Conservation (phyloP, 1,140 invertebrate species). For the Drosophila obscura region DNA sequence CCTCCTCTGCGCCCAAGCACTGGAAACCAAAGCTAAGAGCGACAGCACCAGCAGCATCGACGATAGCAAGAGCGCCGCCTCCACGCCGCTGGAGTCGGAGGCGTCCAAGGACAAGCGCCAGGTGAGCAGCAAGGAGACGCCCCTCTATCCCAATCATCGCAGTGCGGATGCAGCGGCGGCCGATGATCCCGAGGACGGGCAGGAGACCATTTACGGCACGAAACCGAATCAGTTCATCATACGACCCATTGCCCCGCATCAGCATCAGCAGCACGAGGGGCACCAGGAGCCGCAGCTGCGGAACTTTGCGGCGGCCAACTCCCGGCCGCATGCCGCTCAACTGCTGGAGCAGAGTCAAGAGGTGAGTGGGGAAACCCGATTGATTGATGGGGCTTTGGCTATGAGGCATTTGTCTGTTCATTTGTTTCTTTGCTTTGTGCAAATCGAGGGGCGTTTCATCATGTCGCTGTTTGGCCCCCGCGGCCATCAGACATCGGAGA, state of each 20-base stretch:
- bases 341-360: conserved; percentile 79
- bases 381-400: conserved; percentile 29
- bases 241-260: conserved; percentile 74
- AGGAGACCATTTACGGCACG: conserved; percentile 78
- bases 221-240: conserved; percentile 82
- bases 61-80: conserved; percentile 39
- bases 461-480: conserved; percentile 26
- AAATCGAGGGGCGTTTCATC: conserved; percentile 59
- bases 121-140: conserved; percentile 72
- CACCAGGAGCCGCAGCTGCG: conserved; percentile 77
- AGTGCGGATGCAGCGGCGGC: conserved; percentile 28
- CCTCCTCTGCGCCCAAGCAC: conserved; percentile 43
- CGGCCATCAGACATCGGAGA: conserved; percentile 58
- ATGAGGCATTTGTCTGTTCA: conserved; percentile 22
- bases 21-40: conserved; percentile 51
- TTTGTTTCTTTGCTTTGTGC: conserved; percentile 39
- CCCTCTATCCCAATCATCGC: conserved; percentile 76
- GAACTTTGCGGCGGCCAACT: conserved; percentile 70
- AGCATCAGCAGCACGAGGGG: conserved; percentile 73
- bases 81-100: conserved; percentile 51
- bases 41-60: conserved; percentile 23
- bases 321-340: conserved; percentile 75
- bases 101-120: conserved; percentile 77
- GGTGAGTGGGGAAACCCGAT: conserved; percentile 55
- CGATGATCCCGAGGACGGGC: conserved; percentile 75